Base-by-base conservation (phyloP, 2,797 vertebrate genomes). In the Mormyrus proboscirostris region DNA sequence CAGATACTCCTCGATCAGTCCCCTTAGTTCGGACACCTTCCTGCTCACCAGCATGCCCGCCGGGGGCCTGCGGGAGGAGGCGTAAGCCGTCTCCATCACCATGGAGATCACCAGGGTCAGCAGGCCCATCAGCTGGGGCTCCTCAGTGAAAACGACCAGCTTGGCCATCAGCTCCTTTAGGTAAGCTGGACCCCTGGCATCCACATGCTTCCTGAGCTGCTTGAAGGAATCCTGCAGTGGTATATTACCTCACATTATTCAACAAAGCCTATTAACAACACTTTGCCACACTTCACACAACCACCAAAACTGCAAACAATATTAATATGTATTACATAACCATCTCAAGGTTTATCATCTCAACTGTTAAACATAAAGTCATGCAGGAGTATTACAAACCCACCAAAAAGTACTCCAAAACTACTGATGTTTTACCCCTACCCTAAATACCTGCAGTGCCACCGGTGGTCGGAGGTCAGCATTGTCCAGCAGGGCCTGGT, bases 1-100 rank as follows among this genome's bases (percentile, higher is more conserved):
- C 91, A 96, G 91, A 90, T 95, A 95, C 91, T 96, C 95, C 92
- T 95, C 95, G 93, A 95, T 94, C 87, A 94, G 88, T 89, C 94
- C 93, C 92, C 94, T 94, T 6, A 95, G 94, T 91, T 95, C 94
- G 88, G 83, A 90, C 12, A 94, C 91, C 89, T 90, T 92, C 91
- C 94, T 92, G 89, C 91, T 87, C 16, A 79, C 16, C 92, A 89
- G 90, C 90, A 93, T 65, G 59, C 91, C 92, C 16, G 76, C 88
- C 0, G 91, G 53, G 10, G 93, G 73, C 88, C 44, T 89, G 73
- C 91, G 93, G 0, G 93, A 91, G 0, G 93, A 93, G 0, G 91
- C 84, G 88, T 91, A 94, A 6, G 90, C 91, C 92, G 94, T 92
- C 50, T 96, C 95, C 91, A 95, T 93, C 92, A 94, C 94, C 93